Evolutionary conservation across 2,113 vertebrate genomes (phyloP).

Genomic region (Noctilio leporinus): DNA sequence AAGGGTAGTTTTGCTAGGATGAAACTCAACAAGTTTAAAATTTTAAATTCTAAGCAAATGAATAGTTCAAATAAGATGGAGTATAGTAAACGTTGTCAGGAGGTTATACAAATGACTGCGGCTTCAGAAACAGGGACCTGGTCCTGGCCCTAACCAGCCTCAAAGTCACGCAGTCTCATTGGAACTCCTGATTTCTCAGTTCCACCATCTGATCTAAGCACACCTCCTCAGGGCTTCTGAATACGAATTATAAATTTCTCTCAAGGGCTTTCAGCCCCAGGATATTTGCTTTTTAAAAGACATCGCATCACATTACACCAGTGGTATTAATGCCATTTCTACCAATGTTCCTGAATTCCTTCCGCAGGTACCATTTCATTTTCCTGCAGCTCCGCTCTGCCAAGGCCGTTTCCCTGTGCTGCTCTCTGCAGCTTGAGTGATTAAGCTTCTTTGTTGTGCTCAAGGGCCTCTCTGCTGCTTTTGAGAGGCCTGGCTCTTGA

Average conservation of each 20-base stretch:
- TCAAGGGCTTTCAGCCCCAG: not conserved
- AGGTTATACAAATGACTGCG: fast-evolving
- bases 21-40: not conserved
- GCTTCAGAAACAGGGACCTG: not conserved
- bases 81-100: not conserved
- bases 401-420: not conserved
- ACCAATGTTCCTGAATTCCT: not conserved
- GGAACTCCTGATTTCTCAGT: not conserved
- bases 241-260: not conserved
- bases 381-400: not conserved
- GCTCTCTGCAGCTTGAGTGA: not conserved
- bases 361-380: not conserved
- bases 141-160: not conserved
- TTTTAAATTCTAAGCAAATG: not conserved
- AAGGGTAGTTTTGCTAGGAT: not conserved
- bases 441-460: not conserved
- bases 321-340: not conserved
- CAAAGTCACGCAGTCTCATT: not conserved
- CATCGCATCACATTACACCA: not conserved
- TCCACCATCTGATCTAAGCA: not conserved
- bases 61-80: not conserved
- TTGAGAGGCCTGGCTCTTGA: not conserved
- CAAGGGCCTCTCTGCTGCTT: not conserved
- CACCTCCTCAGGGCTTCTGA: not conserved
- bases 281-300: not conserved